phyloP scores from a whole-genome alignment of 2,888 invertebrate genomes.

The Cataglyphis rosenhaueri region DNA sequence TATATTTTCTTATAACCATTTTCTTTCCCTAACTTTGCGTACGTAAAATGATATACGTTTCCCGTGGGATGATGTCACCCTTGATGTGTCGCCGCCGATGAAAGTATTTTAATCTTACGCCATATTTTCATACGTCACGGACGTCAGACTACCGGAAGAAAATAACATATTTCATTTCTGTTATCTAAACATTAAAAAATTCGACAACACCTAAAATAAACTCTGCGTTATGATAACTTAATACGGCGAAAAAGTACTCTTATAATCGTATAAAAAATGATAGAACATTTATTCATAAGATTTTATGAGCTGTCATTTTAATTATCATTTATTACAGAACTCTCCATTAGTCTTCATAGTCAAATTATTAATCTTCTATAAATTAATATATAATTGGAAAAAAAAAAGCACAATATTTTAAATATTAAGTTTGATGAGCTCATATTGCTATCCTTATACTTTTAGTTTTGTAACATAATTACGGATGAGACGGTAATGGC shows the following conservation, averaged over 20 bases:
- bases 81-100: conserved; percentile 49
- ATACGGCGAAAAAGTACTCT: neutral
- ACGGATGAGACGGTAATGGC: conserved; percentile 10
- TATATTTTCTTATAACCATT: conserved; percentile 17
- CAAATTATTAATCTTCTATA: neutral
- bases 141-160: conserved; percentile 20
- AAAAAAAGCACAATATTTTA: neutral
- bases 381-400: neutral
- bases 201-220: neutral
- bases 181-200: conserved; percentile 13
- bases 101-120: conserved; percentile 69
- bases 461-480: conserved; percentile 15
- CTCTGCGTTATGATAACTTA: neutral
- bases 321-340: too few relatives aligned
- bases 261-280: too few relatives aligned
- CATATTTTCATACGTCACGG: conserved; percentile 48
- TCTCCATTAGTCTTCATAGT: too few relatives aligned
- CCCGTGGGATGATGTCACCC: conserved; percentile 60
- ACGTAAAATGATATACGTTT: conserved; percentile 65
- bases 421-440: neutral
- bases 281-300: too few relatives aligned
- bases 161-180: neutral
- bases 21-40: conserved; percentile 7
- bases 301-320: too few relatives aligned
- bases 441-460: neutral